Base-by-base conservation (phyloP, 2,888 invertebrate species). In the Agrotis ipsilon region DNA sequence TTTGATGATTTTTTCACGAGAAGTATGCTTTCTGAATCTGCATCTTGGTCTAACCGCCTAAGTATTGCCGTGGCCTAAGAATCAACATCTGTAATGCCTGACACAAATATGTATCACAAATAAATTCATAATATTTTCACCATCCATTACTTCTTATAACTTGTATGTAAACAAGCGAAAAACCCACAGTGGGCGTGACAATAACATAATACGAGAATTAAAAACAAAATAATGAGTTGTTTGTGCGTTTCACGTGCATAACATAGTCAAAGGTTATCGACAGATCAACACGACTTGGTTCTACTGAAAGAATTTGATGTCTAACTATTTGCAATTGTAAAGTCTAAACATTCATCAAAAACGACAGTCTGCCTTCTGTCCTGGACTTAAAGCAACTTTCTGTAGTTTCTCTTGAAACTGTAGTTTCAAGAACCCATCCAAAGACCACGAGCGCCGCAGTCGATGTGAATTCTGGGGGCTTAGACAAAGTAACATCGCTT, bases 161-260 rank as follows among this genome's bases (percentile, higher is more conserved):
- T 57, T 49, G 66, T 67, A 32, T 6, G 48, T 39, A 74, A 79
- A 80, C 67, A 64, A 2, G 51, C 9, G 46, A 68, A 64, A 79
- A 77, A 68, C 77, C 76, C 67, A 51, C n/a, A 1, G 51, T 59
- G 45, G 43, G 4, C 16, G 27, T 48, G 13, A 39, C 21, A 59
- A 59, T 16, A 70, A 75, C 48, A 70, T 59, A 18, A 39, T 24
- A 24, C 18, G 43, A 58, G 13, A 27, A 16, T 19, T 11, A 45
- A 48, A 43, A 73, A 74, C 55, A 62, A 27, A 55, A 32, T 73
- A 73, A 68, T 73, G 48, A 68, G 32, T n/a, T 78, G 18, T 74
- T 57, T 78, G n/a, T n/a, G 27, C 24, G 11, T 11, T 19, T 21
- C 6, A 57, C 14, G 13, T 75, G 67, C 68, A 67, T 5, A 62